Conservation (phyloP, 2,113 vertebrate species). For the Amazona vittata region DNA sequence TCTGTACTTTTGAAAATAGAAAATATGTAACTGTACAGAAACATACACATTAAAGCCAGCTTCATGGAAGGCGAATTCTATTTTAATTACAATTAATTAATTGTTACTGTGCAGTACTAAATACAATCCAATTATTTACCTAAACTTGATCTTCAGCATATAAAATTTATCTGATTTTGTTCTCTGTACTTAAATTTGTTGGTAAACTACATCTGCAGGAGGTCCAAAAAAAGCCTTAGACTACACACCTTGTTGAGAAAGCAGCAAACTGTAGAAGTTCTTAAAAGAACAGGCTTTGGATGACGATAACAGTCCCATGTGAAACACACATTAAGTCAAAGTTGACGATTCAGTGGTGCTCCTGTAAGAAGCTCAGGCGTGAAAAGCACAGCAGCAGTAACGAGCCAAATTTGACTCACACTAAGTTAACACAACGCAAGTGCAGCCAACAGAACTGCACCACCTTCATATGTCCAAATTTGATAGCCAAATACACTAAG, state of each 20-base stretch:
- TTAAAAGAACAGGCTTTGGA: background rate
- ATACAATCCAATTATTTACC: background rate
- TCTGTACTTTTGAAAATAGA: background rate
- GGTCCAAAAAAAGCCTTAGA: background rate
- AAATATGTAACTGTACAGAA: background rate
- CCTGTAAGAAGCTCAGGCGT: background rate
- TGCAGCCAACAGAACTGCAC: background rate
- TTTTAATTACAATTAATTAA: background rate
- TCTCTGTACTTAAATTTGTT: background rate
- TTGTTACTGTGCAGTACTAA: background rate
- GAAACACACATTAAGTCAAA: background rate
- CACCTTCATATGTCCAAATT: background rate
- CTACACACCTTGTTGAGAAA: background rate
- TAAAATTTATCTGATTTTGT: background rate
- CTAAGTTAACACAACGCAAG: background rate
- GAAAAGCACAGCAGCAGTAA: background rate
- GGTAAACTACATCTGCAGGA: background rate
- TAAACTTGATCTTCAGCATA: background rate
- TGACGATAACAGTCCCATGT: background rate
- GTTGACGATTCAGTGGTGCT: background rate
- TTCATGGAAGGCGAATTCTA: background rate
- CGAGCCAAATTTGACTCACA: background rate
- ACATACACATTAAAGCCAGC: background rate
- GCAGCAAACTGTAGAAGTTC: background rate
- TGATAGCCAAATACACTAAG: background rate